Base-by-base conservation (phyloP, 2,113 vertebrate species). In the Himantopus leucocephalus region DNA sequence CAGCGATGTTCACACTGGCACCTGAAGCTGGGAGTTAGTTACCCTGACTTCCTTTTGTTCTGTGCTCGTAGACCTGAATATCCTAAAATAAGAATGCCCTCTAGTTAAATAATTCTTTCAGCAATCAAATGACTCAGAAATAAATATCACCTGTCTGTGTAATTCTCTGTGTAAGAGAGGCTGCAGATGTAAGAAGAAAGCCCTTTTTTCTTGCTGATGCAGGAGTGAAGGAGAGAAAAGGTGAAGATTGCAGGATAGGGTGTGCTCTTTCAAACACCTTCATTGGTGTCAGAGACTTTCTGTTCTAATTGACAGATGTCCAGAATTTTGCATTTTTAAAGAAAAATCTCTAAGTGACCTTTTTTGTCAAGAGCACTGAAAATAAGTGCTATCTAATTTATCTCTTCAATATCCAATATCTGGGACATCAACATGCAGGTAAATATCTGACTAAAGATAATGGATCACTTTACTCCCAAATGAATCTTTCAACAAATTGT, bases 381-480 rank as follows among this genome's bases (percentile, higher is more conserved):
- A 96, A 63, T 66, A 63, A 88, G 11, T 77, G 60, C 26, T 48
- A 4, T 30, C 41, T 71, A 87, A 78, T 91, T 74, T 87, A 32
- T 62, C 23, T 82, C 39, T 63, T 87, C 56, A 74, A 4, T 76
- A 34, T 64, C 35, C 26, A 19, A 8, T 81, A 75, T 47, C 56
- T 43, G 53, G n/a, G 37, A 70, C n/a, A 77, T 77, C 64, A 89
- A 19, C 41, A 55, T 75, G 34, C 21, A 48, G 19, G 43, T 96
- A 91, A 92, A 78, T 85, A 85, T 45, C 84, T 93, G 68, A 48
- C 58, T 81, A 84, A 94, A 89, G 32, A 22, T 67, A 89, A 91
- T 62, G 56, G 43, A 85, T 85, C 29, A 23, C 56, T 81, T 88
- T 30, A 63, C 20, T 68, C 35, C 29, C 35, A 35, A 68, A 75